phyloP scores from a whole-genome alignment of 2,113 vertebrate genomes.

The Cyanistes caeruleus region DNA sequence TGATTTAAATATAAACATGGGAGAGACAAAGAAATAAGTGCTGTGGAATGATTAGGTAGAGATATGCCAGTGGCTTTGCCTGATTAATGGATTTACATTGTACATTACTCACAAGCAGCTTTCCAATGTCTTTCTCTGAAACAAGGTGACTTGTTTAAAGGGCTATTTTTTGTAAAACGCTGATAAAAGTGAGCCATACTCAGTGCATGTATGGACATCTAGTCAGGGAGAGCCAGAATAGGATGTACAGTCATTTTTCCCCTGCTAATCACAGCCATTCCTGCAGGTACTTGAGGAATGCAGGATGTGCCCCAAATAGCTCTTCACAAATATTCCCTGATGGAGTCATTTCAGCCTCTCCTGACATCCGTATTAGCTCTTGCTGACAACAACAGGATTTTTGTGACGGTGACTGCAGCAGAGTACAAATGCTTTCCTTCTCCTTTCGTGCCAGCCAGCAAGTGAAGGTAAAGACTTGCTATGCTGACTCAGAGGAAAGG shows the following conservation, averaged over 20 bases:
- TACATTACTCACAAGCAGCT: neutral
- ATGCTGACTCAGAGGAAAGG: neutral
- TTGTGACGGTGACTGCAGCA: neutral
- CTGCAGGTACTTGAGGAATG: neutral
- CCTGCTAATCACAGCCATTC: neutral
- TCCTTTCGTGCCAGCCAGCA: neutral
- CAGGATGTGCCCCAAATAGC: conserved; percentile 44
- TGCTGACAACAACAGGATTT: neutral
- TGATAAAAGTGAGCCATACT: rapidly evolving
- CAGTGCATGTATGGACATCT: rapidly evolving
- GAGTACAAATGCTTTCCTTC: neutral
- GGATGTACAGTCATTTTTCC: conserved; percentile 10
- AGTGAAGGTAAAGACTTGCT: neutral
- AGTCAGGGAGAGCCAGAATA: neutral
- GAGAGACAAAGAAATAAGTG: neutral
- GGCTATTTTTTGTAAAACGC: neutral
- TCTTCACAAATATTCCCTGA: neutral
- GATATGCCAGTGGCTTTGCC: neutral
- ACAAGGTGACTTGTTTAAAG: neutral
- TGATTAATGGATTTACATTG: conserved; percentile 11
- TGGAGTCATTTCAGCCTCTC: neutral
- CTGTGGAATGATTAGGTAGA: neutral
- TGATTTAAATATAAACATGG: neutral
- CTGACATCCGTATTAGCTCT: neutral
- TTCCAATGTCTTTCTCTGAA: neutral